Evolutionary conservation across 2,113 vertebrate genomes (phyloP).

Genomic region (Buteo buteo): DNA sequence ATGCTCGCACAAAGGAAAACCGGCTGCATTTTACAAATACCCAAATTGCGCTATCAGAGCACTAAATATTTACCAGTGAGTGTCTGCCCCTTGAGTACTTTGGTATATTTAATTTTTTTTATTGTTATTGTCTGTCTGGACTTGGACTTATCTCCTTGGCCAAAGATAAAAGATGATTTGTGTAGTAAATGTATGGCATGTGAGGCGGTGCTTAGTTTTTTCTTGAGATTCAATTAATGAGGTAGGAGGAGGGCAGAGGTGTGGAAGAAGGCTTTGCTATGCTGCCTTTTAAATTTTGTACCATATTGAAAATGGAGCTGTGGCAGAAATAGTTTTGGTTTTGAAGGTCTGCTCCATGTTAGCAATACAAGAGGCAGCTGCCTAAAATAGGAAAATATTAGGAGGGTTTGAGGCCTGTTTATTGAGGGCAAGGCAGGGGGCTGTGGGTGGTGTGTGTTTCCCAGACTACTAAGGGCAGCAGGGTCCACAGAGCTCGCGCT

Average conservation of each 20-base stretch:
- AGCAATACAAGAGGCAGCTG: constrained; percentile 25
- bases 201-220: neutral
- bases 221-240: neutral
- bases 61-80: constrained; percentile 57
- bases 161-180: constrained; percentile 34
- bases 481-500: neutral
- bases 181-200: neutral
- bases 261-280: neutral
- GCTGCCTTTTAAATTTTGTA: neutral
- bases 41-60: neutral
- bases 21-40: constrained; percentile 22
- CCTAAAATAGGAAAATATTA: neutral
- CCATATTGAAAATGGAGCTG: neutral
- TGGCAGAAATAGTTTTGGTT: constrained; percentile 16
- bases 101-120: constrained; percentile 38
- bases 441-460: neutral
- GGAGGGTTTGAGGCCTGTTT: constrained; percentile 11
- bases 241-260: neutral
- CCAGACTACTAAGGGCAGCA: constrained; percentile 22
- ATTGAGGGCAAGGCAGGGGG: neutral
- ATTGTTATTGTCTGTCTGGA: constrained; percentile 45
- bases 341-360: neutral
- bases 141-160: constrained; percentile 20
- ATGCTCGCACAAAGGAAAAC: neutral
- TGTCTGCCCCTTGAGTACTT: constrained; percentile 29